Percentiles rank a stretch among this genome's conserved stretches.
phyloP scores from a whole-genome alignment of 2,113 vertebrate species.

The Tympanuchus pallidicinctus region DNA sequence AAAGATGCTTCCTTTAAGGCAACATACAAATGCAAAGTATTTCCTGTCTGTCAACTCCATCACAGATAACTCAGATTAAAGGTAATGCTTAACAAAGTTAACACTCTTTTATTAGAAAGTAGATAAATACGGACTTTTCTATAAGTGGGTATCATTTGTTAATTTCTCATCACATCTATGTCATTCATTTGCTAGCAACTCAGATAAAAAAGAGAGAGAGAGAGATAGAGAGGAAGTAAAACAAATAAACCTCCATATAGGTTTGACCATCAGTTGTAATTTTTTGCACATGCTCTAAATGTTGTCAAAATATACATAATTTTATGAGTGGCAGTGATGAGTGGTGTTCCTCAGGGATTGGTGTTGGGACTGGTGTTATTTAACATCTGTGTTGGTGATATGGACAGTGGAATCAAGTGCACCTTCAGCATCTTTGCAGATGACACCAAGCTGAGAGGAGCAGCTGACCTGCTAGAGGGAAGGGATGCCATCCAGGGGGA shows the following conservation, averaged over 20 bases:
- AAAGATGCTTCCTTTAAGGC: neutral
- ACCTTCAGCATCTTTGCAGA: too few species aligned
- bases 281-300: neutral
- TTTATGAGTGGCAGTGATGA: neutral
- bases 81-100: neutral
- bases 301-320: slow-evolving; percentile 17
- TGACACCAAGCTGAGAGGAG: too few species aligned
- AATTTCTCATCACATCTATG: neutral
- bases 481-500: too few species aligned
- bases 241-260: neutral
- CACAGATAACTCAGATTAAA: neutral
- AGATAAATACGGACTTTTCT: neutral
- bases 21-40: neutral
- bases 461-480: too few species aligned
- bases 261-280: neutral
- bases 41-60: neutral
- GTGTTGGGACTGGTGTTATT: too few species aligned
- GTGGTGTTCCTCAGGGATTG: too few species aligned
- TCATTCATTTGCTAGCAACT: neutral
- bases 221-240: neutral
- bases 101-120: neutral
- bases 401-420: too few species aligned
- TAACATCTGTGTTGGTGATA: too few species aligned
- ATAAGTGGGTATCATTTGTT: neutral
- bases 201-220: neutral